Evolutionary conservation across 2,888 invertebrate species (phyloP), one percentile per base, ranked within the genome.

Genomic region (Pasiphila rectangulata): DNA sequence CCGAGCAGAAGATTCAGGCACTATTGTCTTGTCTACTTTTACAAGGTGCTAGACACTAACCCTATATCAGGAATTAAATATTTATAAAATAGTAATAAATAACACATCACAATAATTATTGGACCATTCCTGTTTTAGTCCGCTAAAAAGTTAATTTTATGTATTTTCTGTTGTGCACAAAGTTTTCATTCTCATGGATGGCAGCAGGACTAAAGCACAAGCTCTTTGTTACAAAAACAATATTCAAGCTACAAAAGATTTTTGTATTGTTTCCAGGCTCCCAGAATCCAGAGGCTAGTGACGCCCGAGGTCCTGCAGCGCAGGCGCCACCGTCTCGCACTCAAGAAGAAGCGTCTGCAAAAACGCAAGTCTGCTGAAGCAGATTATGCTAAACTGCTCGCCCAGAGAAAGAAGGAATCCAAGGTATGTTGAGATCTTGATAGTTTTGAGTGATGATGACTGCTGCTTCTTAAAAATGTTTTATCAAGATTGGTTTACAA

Each of bases 271-370:
- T 54, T 57, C 1, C 93, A 97, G 91, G 96, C 97, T 19, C 98
- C 98, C 51, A 98, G 95, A 88, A 98, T 98, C 72, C 98, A 98
- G 89, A 94, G 98, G 73, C 90, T 98, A 65, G 95, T 98, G 58
- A 98, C 98, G 27, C 98, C 98, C 35, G 91, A 93, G 40, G 95
- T 95, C 19, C 87, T 98, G 61, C 95, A 93, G 90, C 94, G 97
- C 70, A 97, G 98, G 86, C 93, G 97, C 74, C 96, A 96, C 85
- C 93, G 95, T 68, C 79, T 95, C 69, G 95, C 97, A 4, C 90
- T 97, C 67, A 97, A 97, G 92, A 95, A 95, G 91, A 94, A 93
- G 79, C 93, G 94, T 58, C 89, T 93, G 65, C 83, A 84, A 21
- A 95, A 94, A 85, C 93, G 93, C 75, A 96, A 96, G 83, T 93